A percentile compares a stretch with the other conserved stretches of the same genome.
Evolutionary conservation across 2,888 invertebrate genomes (phyloP).

Genomic region (Oxycera nigricornis): DNA sequence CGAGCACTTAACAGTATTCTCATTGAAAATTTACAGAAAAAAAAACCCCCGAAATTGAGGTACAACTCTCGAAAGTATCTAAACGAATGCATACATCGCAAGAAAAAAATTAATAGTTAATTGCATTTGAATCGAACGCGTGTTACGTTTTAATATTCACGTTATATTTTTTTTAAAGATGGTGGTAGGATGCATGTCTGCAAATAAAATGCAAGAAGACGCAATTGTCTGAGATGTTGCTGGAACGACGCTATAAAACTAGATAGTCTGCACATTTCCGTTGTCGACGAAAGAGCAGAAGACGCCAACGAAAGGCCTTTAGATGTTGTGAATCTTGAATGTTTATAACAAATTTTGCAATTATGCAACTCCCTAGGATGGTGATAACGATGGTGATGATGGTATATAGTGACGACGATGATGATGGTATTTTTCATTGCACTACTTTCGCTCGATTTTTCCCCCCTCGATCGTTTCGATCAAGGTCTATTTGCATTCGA

Average conservation of each 20-base stretch:
- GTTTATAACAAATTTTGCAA: not conserved
- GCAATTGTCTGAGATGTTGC: not conserved
- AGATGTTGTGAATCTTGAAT: slow-evolving; percentile 1
- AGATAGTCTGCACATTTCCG: not conserved
- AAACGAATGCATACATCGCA: too few relatives aligned
- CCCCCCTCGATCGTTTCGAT: not conserved
- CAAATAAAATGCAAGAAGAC: too few relatives aligned
- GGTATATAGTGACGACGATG: not conserved
- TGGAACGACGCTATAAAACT: not conserved
- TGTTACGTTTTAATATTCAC: too few relatives aligned
- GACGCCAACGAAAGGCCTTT: slow-evolving; percentile 19
- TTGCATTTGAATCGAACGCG: too few relatives aligned
- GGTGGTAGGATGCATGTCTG: too few relatives aligned
- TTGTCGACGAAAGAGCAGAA: not conserved
- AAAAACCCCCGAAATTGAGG: not conserved
- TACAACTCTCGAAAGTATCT: not conserved
- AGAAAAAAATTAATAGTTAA: too few relatives aligned
- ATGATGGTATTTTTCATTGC: slow-evolving; percentile 19
- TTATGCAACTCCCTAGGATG: not conserved
- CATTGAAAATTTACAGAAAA: too few relatives aligned
- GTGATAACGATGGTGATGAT: not conserved
- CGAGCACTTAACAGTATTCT: not conserved
- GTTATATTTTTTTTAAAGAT: too few relatives aligned
- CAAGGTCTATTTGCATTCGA: slow-evolving; percentile 17
- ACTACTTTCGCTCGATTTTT: slow-evolving; percentile 19